Evolutionary conservation across 2,888 invertebrate species (phyloP).

Genomic region (Polymixis lichenea): DNA sequence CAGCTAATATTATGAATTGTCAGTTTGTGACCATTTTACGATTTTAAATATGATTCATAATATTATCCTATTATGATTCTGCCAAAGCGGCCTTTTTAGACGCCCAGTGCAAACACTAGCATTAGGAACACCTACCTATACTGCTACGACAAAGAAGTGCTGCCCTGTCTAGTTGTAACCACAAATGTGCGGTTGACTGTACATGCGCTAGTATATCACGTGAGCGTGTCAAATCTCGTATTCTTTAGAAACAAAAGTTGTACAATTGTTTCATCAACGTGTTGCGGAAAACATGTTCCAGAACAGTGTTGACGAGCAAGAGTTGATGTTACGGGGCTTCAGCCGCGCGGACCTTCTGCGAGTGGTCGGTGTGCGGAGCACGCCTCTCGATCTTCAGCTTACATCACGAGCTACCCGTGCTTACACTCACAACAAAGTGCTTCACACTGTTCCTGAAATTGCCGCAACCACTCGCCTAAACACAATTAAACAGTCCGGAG

Average conservation of each 20-base stretch:
- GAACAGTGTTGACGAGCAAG: background rate
- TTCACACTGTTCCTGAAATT: background rate
- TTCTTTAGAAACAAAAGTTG: background rate
- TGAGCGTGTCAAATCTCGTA: background rate
- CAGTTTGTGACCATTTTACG: too few species aligned
- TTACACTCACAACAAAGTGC: conserved; percentile 8
- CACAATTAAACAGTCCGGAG: background rate
- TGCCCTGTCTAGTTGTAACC: background rate
- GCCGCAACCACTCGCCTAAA: background rate
- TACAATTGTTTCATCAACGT: background rate
- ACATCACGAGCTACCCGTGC: conserved; percentile 23
- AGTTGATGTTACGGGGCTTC: background rate
- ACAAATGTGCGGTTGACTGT: background rate
- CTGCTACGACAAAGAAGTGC: background rate
- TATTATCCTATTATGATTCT: too few species aligned
- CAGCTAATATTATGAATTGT: too few species aligned
- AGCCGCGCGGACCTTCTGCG: conserved; percentile 34
- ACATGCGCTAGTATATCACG: background rate
- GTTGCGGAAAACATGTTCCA: background rate
- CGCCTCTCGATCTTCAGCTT: conserved; percentile 43
- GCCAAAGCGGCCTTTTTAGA: too few species aligned
- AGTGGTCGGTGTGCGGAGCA: background rate
- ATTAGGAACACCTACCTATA: background rate
- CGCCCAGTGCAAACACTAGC: too few species aligned
- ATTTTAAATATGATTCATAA: too few species aligned